Percentiles rank a stretch among this genome's conserved stretches.
These are phyloP conservation scores for Siniperca knerii DNA, from an alignment of 2,113 vertebrate genomes.

Conservation along the genomic window DNA sequence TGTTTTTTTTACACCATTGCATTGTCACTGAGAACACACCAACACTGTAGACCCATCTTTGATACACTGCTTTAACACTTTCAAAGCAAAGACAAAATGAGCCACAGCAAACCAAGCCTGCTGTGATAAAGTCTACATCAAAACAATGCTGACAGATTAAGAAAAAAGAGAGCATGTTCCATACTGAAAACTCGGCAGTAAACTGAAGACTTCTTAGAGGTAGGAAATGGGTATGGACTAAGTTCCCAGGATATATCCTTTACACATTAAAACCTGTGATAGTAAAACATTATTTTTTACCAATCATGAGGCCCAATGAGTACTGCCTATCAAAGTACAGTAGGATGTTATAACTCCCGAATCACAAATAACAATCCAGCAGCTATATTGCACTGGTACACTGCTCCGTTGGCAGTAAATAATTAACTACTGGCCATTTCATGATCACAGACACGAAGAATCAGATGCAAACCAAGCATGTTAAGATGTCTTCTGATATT, in stretches of 20 bases:
- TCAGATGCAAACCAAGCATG: slow-evolving; percentile 4
- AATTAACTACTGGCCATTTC: slow-evolving; percentile 8
- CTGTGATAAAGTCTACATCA: slow-evolving; percentile 10
- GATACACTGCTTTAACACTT: slow-evolving; percentile 20
- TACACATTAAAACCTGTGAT: slow-evolving; percentile 15
- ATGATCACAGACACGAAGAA: slow-evolving; percentile 10
- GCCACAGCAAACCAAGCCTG: slow-evolving; percentile 6
- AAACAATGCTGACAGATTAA: slow-evolving; percentile 1
- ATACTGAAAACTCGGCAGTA: slow-evolving; percentile 26
- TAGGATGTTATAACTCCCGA: neutral
- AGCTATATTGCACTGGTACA: slow-evolving; percentile 19
- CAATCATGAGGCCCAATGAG: slow-evolving; percentile 1
- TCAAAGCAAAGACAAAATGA: slow-evolving; percentile 19
- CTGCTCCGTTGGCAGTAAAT: neutral
- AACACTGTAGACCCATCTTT: neutral
- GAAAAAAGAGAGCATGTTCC: neutral
- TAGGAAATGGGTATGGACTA: slow-evolving; percentile 64
- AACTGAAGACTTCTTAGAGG: slow-evolving; percentile 65
- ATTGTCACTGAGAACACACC: slow-evolving; percentile 44
- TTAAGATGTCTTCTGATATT: neutral
- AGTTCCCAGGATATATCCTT: slow-evolving; percentile 20
- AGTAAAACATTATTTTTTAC: neutral
- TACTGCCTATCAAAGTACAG: neutral
- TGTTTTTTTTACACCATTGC: slow-evolving; percentile 12
- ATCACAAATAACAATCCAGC: slow-evolving; percentile 17